Evolutionary conservation across 1,140 invertebrate species (phyloP).

Genomic region (Akabosia matsudoensis): DNA sequence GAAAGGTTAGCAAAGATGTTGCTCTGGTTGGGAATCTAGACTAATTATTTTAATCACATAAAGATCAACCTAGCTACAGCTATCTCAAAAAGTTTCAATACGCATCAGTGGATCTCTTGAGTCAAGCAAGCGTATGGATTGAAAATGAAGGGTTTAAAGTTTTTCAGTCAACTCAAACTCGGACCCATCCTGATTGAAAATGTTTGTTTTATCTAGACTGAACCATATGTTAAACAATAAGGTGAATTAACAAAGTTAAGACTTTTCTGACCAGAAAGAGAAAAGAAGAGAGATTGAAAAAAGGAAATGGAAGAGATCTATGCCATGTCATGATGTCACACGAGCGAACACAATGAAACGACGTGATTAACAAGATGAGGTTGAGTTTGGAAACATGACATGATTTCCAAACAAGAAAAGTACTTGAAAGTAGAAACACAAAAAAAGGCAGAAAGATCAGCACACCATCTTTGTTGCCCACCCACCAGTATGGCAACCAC

Average conservation of each 20-base stretch:
- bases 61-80: neutral
- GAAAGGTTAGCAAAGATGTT: too few relatives aligned
- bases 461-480: neutral
- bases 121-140: too few relatives aligned
- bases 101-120: too few relatives aligned
- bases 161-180: too few relatives aligned
- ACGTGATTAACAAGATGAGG: neutral
- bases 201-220: too few relatives aligned
- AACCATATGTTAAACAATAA: too few relatives aligned
- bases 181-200: too few relatives aligned
- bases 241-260: too few relatives aligned
- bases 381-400: neutral
- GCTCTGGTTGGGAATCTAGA: neutral
- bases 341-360: neutral
- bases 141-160: too few relatives aligned
- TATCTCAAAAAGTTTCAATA: neutral
- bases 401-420: neutral
- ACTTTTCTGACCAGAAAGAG: neutral
- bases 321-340: neutral
- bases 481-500: neutral
- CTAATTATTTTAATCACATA: neutral
- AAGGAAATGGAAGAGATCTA: neutral
- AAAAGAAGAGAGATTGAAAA: neutral
- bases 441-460: neutral
- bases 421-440: neutral